Percentiles rank a stretch among this genome's conserved stretches.
Conservation (phyloP, 2,113 vertebrate genomes). For the Cephalopterus ornatus region DNA sequence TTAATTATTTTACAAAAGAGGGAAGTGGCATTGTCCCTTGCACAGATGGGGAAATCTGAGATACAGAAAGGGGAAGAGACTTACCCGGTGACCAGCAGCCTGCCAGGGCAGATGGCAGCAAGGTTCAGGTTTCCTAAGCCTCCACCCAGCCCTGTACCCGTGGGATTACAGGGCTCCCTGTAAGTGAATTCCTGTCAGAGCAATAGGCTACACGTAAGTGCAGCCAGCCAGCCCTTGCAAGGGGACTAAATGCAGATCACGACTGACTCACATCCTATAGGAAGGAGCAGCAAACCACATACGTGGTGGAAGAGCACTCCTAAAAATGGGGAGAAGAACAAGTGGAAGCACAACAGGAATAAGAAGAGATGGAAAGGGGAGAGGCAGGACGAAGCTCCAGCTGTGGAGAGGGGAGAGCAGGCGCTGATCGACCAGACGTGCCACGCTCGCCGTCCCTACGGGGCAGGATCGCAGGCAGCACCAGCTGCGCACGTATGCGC, state of each 20-base stretch:
- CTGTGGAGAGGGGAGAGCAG: not conserved
- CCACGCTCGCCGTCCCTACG: fast-evolving
- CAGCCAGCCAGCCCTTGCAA: not conserved
- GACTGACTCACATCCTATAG: conserved; percentile 53
- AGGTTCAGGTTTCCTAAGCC: conserved; percentile 34
- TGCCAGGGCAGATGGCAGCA: conserved; percentile 48
- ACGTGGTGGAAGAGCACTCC: not conserved
- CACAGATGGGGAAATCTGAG: conserved; percentile 30
- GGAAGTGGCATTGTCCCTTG: conserved; percentile 51
- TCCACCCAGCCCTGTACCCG: not conserved
- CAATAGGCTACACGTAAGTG: not conserved
- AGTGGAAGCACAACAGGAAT: not conserved
- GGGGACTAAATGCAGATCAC: not conserved
- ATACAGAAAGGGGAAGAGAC: conserved; percentile 31
- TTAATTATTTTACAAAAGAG: conserved; percentile 49
- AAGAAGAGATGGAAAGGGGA: not conserved
- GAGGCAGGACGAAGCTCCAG: not conserved
- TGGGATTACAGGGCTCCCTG: not conserved
- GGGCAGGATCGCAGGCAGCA: not conserved
- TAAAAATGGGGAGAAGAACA: not conserved
- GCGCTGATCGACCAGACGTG: not conserved
- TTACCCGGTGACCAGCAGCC: conserved; percentile 18
- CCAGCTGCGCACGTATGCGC: not conserved
- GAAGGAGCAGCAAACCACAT: not conserved
- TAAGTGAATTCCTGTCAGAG: not conserved